These are phyloP conservation scores for Aulostomus chinensis DNA, from an alignment of 2,797 vertebrate species.

Conservation along the genomic window DNA sequence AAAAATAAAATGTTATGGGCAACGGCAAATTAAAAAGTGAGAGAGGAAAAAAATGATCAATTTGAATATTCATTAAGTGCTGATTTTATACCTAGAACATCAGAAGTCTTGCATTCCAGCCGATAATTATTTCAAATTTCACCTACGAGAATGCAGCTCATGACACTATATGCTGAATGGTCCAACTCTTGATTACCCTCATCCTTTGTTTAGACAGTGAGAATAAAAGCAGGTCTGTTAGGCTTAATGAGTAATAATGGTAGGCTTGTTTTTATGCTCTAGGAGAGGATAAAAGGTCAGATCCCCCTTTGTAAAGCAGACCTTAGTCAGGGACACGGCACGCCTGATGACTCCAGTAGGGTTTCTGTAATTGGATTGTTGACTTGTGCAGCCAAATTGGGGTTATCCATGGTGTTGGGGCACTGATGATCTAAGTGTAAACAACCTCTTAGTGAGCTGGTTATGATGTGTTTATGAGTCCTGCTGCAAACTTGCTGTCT, in stretches of 20 bases:
- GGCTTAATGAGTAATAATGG: constrained; percentile 57
- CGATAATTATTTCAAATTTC: no score
- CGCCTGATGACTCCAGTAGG: constrained; percentile 32
- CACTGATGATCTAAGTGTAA: constrained; percentile 29
- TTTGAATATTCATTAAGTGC: no score
- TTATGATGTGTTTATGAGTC: constrained; percentile 63
- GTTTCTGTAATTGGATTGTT: constrained; percentile 43
- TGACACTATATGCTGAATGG: constrained; percentile 24
- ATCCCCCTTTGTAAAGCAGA: constrained; percentile 17
- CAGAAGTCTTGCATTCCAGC: no score
- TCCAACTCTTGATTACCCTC: constrained; percentile 50
- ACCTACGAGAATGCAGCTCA: constrained; percentile 3
- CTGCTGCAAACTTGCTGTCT: constrained; percentile 50
- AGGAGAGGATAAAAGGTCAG: constrained; percentile 27
- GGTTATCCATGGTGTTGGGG: constrained; percentile 35
- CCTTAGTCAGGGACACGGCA: constrained; percentile 35
- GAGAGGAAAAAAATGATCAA: no score
- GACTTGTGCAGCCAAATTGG: constrained; percentile 47
- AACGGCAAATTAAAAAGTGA: no score
- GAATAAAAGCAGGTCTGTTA: constrained; percentile 37
- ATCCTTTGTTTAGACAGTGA: constrained; percentile 47
- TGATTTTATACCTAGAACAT: no score
- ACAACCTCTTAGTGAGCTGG: constrained; percentile 45
- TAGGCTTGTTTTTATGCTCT: constrained; percentile 25
- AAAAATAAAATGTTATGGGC: no score